phyloP scores from a whole-genome alignment of 2,797 vertebrate genomes.

The Molossus molossus region DNA sequence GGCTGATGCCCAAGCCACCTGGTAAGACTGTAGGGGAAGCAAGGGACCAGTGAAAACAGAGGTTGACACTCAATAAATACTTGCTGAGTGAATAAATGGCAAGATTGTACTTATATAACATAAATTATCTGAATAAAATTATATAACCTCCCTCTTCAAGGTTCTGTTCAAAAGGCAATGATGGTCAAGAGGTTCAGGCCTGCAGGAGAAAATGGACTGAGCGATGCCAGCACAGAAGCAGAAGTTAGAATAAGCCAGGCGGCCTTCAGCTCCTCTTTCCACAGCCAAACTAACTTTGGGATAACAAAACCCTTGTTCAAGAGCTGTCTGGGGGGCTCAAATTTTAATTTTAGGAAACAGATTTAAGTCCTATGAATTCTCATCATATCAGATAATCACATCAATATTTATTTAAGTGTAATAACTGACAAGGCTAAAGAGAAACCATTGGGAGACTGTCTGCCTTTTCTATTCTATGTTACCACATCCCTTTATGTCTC shows the following conservation, averaged over 20 bases:
- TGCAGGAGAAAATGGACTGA: not conserved
- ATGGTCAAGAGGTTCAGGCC: not conserved
- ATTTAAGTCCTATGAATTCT: slow-evolving; percentile 8
- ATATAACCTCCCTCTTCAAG: not conserved
- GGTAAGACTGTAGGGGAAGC: not conserved
- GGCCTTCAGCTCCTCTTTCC: not conserved
- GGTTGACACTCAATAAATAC: not conserved
- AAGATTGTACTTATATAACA: not conserved
- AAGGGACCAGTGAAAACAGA: not conserved
- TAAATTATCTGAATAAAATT: not conserved
- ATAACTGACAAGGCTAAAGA: not conserved
- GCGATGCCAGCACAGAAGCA: not conserved
- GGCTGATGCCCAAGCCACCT: not conserved
- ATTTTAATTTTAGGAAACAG: slow-evolving; percentile 48
- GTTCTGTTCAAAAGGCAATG: not conserved
- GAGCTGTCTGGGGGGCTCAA: not conserved
- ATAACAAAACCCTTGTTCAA: not conserved
- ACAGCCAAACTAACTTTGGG: not conserved
- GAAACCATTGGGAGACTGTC: not conserved
- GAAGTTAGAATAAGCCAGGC: not conserved
- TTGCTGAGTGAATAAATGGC: not conserved
- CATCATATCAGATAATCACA: not conserved
- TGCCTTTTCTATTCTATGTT: not conserved
- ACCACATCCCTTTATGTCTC: not conserved
- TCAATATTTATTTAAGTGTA: not conserved